A percentile compares a stretch with the other conserved stretches of the same genome.
phyloP scores from a whole-genome alignment of 2,888 invertebrate genomes.

The Sesamia inferens region DNA sequence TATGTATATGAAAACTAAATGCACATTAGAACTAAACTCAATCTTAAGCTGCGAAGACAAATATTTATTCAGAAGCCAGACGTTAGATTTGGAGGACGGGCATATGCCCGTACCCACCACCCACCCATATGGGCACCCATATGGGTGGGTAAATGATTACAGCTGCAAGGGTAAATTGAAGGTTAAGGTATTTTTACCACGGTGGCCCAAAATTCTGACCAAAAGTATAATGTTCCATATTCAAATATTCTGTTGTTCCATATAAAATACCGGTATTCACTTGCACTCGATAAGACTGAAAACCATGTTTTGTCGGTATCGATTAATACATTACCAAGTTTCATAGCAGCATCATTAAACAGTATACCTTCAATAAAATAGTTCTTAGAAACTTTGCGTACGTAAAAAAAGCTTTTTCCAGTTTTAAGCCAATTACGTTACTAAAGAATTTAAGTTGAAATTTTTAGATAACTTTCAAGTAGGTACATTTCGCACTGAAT shows the following conservation, averaged over 20 bases:
- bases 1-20: not conserved
- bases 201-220: too few relatives aligned
- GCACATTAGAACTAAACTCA: not conserved
- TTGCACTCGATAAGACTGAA: too few relatives aligned
- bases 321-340: not conserved
- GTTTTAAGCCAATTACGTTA: conserved; percentile 5
- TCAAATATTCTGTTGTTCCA: too few relatives aligned
- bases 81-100: not conserved
- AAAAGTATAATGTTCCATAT: too few relatives aligned
- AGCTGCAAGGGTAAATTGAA: too few relatives aligned
- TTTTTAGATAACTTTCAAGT: not conserved
- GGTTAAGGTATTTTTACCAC: too few relatives aligned
- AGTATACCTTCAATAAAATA: not conserved
- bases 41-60: not conserved
- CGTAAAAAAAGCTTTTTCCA: not conserved
- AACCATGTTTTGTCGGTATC: too few relatives aligned
- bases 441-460: conserved; percentile 5
- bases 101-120: too few relatives aligned
- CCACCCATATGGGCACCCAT: too few relatives aligned
- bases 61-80: conserved; percentile 1
- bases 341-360: not conserved
- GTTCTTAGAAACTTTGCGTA: not conserved
- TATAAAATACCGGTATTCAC: too few relatives aligned
- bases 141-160: too few relatives aligned
- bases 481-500: conserved; percentile 14